Conservation (phyloP, 92 coral and sea anemone species). For the Blastomussa wellsi region DNA sequence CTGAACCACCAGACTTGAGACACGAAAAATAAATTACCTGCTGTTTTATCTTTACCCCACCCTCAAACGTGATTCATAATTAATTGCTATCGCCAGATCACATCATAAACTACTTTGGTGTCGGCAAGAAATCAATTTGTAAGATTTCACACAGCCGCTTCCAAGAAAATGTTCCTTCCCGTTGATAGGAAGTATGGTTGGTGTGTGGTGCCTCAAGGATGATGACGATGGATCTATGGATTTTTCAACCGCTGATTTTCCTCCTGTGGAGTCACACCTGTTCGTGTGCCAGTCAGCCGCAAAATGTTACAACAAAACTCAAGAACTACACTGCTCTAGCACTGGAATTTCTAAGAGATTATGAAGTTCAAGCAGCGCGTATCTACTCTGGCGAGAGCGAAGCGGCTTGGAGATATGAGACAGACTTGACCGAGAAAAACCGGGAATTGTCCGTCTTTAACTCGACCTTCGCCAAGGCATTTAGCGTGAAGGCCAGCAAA, state of each 20-base stretch:
- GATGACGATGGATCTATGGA: conserved; percentile 24
- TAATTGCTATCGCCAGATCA: conserved; percentile 39
- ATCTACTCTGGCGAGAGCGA: conserved; percentile 52
- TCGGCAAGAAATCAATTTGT: conserved; percentile 12
- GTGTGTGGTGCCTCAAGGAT: neutral
- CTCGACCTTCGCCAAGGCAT: conserved; percentile 70
- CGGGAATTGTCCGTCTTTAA: conserved; percentile 65
- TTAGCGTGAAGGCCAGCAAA: conserved; percentile 72
- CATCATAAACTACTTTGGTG: conserved; percentile 16
- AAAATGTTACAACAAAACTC: conserved; percentile 28
- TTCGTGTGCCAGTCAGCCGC: conserved; percentile 12
- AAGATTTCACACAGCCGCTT: neutral
- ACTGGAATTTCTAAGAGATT: conserved; percentile 53
- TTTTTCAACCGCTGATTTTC: neutral
- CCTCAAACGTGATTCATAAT: conserved; percentile 7
- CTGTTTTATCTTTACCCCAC: neutral
- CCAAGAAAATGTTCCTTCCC: neutral
- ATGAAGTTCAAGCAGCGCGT: conserved; percentile 66
- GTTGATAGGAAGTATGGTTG: conserved; percentile 8
- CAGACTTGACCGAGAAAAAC: conserved; percentile 69
- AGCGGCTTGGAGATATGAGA: conserved; percentile 80
- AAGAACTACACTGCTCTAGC: conserved; percentile 75
- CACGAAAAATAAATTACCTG: conserved; percentile 14
- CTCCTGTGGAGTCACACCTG: conserved; percentile 21
- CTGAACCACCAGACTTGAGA: conserved; percentile 23